These are phyloP conservation scores for Trichomycterus rosablanca DNA, from an alignment of 2,113 vertebrate genomes.

Conservation along the genomic window DNA sequence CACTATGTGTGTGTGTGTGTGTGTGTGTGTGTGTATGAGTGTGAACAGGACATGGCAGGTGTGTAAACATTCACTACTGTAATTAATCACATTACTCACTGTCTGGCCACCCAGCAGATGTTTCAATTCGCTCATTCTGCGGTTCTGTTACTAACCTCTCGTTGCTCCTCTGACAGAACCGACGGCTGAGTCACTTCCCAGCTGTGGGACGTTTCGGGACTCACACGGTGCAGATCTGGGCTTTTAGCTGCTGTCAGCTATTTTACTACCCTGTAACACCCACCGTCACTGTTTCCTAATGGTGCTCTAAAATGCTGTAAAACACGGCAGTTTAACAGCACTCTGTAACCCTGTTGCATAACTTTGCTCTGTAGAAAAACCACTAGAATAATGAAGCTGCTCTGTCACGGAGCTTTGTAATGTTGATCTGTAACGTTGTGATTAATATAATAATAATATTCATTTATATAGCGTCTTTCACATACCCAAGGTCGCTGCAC, in stretches of 20 bases:
- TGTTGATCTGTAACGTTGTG: too few relatives aligned
- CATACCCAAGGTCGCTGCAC: too few relatives aligned
- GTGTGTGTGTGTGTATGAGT: background rate
- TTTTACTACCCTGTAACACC: background rate
- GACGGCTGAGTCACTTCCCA: slow-evolving; percentile 30
- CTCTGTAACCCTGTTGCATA: background rate
- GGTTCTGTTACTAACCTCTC: background rate
- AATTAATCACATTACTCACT: slow-evolving; percentile 34
- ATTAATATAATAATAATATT: too few relatives aligned
- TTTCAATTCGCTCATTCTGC: background rate
- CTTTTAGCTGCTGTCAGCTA: too few relatives aligned
- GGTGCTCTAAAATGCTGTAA: background rate
- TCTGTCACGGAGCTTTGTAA: slow-evolving; percentile 6
- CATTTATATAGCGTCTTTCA: too few relatives aligned
- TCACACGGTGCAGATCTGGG: too few relatives aligned
- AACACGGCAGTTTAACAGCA: background rate
- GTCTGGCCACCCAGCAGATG: slow-evolving; percentile 9
- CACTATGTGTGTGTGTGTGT: slow-evolving; percentile 7
- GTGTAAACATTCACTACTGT: slow-evolving; percentile 41
- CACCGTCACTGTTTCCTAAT: slow-evolving; percentile 6
- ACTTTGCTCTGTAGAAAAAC: too few relatives aligned
- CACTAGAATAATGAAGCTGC: too few relatives aligned
- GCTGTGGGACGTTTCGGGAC: background rate
- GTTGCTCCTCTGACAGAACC: background rate
- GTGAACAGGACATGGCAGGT: slow-evolving; percentile 14